Evolutionary conservation across 2,113 vertebrate genomes (phyloP).

Genomic region (Saccopteryx bilineata): DNA sequence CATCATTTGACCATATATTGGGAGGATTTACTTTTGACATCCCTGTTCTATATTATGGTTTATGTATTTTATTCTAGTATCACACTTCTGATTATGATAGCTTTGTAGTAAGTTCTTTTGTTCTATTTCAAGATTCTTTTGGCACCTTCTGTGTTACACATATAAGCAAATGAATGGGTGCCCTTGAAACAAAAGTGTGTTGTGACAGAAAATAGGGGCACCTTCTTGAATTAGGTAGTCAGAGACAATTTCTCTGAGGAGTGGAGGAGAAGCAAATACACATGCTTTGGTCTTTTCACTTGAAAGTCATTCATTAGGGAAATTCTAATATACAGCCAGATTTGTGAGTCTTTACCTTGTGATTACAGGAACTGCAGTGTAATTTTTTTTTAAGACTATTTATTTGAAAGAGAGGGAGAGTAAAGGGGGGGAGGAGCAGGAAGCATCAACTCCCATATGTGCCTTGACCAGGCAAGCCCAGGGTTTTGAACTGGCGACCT

Average conservation of each 20-base stretch:
- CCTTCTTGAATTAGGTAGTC: background rate
- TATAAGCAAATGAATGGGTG: background rate
- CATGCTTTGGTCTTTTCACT: background rate
- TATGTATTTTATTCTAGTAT: background rate
- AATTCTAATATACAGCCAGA: background rate
- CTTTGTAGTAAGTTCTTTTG: background rate
- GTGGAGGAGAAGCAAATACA: background rate
- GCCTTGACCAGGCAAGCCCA: too few species aligned
- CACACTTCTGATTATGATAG: background rate
- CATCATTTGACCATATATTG: background rate
- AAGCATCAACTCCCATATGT: too few species aligned
- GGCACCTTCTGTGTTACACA: background rate
- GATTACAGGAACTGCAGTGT: background rate
- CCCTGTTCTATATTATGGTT: background rate
- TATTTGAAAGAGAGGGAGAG: too few species aligned
- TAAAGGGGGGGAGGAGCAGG: too few species aligned
- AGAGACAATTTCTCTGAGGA: background rate
- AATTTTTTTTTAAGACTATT: background rate
- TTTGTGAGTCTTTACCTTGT: background rate
- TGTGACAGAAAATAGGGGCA: background rate
- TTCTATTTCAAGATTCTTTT: background rate
- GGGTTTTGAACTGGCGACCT: too few species aligned
- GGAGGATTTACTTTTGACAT: background rate
- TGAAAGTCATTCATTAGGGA: background rate
- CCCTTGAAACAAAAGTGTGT: background rate